Evolutionary conservation across 1,140 invertebrate species (phyloP), one percentile per base, ranked within the genome.

Genomic region (Frieseomelitta varia): DNA sequence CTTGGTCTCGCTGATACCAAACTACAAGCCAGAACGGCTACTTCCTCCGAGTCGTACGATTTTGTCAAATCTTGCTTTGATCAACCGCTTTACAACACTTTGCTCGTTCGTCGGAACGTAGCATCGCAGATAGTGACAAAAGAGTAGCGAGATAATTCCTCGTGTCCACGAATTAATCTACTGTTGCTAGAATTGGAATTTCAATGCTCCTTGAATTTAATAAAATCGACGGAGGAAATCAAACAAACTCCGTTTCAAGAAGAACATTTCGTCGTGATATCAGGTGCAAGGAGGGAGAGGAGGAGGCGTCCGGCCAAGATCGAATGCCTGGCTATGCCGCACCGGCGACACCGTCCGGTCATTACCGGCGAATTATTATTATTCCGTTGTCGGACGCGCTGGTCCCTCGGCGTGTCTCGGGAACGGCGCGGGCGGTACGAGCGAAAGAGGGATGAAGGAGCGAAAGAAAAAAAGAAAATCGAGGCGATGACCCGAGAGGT

Each of bases 321-420:
- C 76, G 39, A 68, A 47, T 53, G 53, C 4, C 4, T 27, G 19
- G 53, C 4, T 27, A 21, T 17, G 58, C 58, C 14, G 34, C 30
- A n/a, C n/a, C 34, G 39, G 72, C 55, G 24, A 80, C 55, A 58
- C n/a, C 56, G n/a, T 61, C 67, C 61, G 61, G 61, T 85, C 79
- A 80, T 85, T 81, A 85, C 75, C 58, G 51, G n/a, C 30, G 67
- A 61, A 73, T 75, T 85, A 75, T 81, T 71, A 69, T 84, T 85
- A 75, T 82, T 82, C 71, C 51, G 24, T 39, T 71, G 72, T 75
- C 61, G 71, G 21, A 51, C 68, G 68, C 56, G 68, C n/a, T 53
- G 24, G 65, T 61, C 81, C 53, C 55, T 69, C 39, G 55, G 19
- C 73, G 63, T 65, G 79, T 53, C 39, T 30, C 27, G n/a, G 47